Base-by-base conservation (phyloP, 2,797 vertebrate species). In the Schizothorax lantsangensis region DNA sequence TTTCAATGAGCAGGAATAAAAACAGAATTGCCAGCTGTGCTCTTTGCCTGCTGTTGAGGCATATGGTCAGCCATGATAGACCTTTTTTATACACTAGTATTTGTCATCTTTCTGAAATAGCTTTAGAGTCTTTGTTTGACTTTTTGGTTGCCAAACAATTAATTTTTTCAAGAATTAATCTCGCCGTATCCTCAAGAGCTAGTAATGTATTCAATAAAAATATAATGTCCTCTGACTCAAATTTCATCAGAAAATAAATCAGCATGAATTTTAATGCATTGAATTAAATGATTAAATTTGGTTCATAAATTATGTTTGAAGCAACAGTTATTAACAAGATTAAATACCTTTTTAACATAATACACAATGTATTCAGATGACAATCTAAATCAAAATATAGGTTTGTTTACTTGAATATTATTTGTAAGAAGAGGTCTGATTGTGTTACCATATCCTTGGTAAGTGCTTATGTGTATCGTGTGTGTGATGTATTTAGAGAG, bases 401-500 rank as follows among this genome's bases (percentile, higher is more conserved):
- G 26, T 54, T 17, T 36, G 6, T 14, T 9, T 36, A 36, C 68
- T 72, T 57, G 14, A 62, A 78, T 38, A 54, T 78, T 43, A 43
- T 36, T 68, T 43, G 36, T 40, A 79, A 64, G n/a, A 26, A 33
- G 12, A 45, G 38, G 17, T 83, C 52, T 33, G 26, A 49, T 49
- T 64, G 19, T 14, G 5, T 75, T 75, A 64, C 30, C 82, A 49
- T 30, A 45, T 75, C n/a, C 40, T 66, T 52, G 23, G 30, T 77
- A 26, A 49, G 57, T 26, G 43, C 62, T 15, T 62, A 21, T 49
- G 64, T 15, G 21, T 66, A 30, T 54, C 15, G 23, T 52, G 40
- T 23, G 38, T 64, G 54, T 81, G 21, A 40, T 79, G 57, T 84
- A 59, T 54, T 90, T 90, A 94, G 69, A 89, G 81, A 91, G 89